These are phyloP conservation scores for Agapornis canus DNA, from an alignment of 2,797 vertebrate genomes.

Conservation along the genomic window DNA sequence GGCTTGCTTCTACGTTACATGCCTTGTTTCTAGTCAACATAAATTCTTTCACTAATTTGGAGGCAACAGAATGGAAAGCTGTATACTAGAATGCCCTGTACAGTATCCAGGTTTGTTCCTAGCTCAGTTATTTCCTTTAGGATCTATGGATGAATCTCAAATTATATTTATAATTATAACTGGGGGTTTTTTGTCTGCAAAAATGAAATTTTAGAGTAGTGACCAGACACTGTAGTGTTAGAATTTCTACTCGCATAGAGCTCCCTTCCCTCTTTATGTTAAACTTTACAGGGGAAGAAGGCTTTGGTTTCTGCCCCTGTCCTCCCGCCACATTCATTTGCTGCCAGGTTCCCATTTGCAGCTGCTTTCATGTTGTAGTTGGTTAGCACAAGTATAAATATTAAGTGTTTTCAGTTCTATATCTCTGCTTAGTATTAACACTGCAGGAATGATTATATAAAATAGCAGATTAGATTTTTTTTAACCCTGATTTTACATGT, in stretches of 20 bases:
- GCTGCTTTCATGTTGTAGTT: slow-evolving; percentile 17
- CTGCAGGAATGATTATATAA: slow-evolving; percentile 31
- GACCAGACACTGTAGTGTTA: background rate
- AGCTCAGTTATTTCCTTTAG: background rate
- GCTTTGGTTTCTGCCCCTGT: background rate
- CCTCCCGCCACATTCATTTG: background rate
- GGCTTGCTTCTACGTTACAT: background rate
- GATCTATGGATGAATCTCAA: background rate
- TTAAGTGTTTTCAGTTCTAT: slow-evolving; percentile 33
- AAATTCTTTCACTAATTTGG: background rate
- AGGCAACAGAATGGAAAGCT: background rate
- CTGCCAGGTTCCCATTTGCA: slow-evolving; percentile 26
- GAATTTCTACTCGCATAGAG: background rate
- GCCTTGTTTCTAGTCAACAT: background rate
- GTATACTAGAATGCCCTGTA: background rate
- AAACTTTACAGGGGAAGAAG: background rate
- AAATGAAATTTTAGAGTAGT: background rate
- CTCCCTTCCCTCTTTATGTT: background rate
- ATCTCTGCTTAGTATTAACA: slow-evolving; percentile 21
- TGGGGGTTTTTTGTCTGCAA: background rate
- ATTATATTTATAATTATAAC: background rate
- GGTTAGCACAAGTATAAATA: slow-evolving; percentile 32
- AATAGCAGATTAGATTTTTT: background rate
- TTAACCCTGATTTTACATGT: background rate
- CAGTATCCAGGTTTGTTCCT: background rate